Conservation (phyloP, 2,888 invertebrate genomes). For the Drosophila villosipedis region DNA sequence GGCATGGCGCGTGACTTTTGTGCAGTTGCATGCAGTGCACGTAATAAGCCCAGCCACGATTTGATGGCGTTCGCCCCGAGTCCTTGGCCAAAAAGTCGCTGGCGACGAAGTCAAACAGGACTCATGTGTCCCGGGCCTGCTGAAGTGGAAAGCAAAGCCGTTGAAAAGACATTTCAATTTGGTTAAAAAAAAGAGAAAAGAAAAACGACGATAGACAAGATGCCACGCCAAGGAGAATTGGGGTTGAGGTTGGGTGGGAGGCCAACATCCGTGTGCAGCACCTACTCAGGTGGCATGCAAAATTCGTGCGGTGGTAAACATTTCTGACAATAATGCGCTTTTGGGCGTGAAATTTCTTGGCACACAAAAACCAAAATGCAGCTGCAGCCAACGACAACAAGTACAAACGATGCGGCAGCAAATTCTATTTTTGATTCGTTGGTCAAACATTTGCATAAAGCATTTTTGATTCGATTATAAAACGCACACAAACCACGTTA, state of each 20-base stretch:
- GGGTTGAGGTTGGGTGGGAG: too few relatives aligned
- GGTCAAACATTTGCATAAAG: constrained; percentile 39
- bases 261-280: constrained; percentile 7
- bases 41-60: constrained; percentile 67
- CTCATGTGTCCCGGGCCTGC: constrained; percentile 76
- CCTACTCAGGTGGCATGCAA: constrained; percentile 64
- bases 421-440: constrained; percentile 27
- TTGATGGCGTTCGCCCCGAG: constrained; percentile 24
- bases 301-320: constrained; percentile 41
- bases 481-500: constrained; percentile 11
- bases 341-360: constrained; percentile 72
- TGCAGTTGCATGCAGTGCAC: constrained; percentile 74
- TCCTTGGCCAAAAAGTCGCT: constrained; percentile 73
- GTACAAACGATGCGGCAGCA: constrained; percentile 18
- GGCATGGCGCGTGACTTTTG: constrained; percentile 74
- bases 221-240: not conserved
- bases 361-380: constrained; percentile 41
- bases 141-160: constrained; percentile 79
- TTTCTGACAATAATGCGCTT: constrained; percentile 72
- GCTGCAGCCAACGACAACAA: not conserved
- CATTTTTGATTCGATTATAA: constrained; percentile 44
- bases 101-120: constrained; percentile 76
- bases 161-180: constrained; percentile 81
- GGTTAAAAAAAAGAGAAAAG: constrained; percentile 41
- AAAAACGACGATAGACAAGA: not conserved